These are phyloP conservation scores for Pachyrhynchus sulphureomaculatus DNA, from an alignment of 1,140 invertebrate genomes.

Conservation along the genomic window DNA sequence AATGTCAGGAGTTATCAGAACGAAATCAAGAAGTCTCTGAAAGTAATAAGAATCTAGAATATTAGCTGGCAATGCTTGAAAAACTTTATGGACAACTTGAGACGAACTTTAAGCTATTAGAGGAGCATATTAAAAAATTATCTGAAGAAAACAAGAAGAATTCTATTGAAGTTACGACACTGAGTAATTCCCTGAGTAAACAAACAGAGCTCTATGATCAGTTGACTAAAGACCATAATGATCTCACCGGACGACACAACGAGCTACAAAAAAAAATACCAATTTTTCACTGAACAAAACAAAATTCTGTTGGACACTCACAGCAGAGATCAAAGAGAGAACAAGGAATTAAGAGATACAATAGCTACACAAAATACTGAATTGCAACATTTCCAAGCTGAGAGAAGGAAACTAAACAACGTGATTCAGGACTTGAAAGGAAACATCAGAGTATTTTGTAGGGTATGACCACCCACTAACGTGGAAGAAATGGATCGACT, in stretches of 20 bases:
- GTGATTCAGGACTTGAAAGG: conserved; percentile 60
- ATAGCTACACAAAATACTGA: too few species aligned
- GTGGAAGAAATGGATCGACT: conserved; percentile 46
- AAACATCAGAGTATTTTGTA: conserved; percentile 71
- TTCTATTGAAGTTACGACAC: too few species aligned
- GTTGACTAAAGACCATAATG: conserved; percentile 5
- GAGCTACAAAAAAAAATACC: conserved; percentile 10
- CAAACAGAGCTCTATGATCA: too few species aligned
- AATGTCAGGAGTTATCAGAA: background rate
- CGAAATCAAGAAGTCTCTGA: background rate
- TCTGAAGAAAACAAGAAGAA: too few species aligned
- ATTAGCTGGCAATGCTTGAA: too few species aligned
- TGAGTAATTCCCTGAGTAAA: too few species aligned
- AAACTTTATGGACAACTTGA: too few species aligned
- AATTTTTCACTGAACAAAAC: conserved; percentile 1
- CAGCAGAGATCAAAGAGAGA: background rate
- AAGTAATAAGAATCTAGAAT: background rate
- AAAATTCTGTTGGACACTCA: background rate
- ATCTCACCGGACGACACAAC: conserved; percentile 5
- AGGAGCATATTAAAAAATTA: too few species aligned
- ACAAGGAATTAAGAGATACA: too few species aligned
- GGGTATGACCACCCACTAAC: conserved; percentile 59
- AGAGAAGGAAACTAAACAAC: conserved; percentile 49
- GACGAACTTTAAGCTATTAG: too few species aligned
- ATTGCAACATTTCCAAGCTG: background rate